A percentile compares a stretch with the other conserved stretches of the same genome.
These are phyloP conservation scores for Dallia pectoralis DNA, from an alignment of 2,797 vertebrate genomes.

Conservation along the genomic window DNA sequence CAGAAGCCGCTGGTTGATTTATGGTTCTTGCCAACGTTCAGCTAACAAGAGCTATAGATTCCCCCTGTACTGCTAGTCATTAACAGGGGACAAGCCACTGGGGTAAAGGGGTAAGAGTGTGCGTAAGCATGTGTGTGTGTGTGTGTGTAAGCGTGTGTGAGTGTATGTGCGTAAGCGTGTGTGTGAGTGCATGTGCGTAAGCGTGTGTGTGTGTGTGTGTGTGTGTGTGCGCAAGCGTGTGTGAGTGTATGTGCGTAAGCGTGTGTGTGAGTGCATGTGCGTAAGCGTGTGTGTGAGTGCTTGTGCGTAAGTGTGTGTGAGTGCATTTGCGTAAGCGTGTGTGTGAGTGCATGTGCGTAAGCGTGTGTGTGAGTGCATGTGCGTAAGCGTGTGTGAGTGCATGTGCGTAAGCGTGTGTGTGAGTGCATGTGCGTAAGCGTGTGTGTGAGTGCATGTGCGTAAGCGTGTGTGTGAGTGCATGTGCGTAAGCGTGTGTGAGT, in stretches of 20 bases:
- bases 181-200: neutral
- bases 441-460: too few relatives aligned
- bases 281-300: too few relatives aligned
- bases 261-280: too few relatives aligned
- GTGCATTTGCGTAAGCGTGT: too few relatives aligned
- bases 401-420: too few relatives aligned
- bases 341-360: too few relatives aligned
- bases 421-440: too few relatives aligned
- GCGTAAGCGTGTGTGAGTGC: too few relatives aligned
- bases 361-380: too few relatives aligned
- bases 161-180: neutral
- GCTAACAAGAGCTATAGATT: constrained; percentile 70
- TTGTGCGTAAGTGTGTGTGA: too few relatives aligned
- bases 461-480: too few relatives aligned
- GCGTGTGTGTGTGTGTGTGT: neutral
- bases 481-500: too few relatives aligned
- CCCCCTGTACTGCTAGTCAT: constrained; percentile 50
- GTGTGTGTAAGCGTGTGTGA: neutral
- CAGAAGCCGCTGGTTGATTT: constrained; percentile 59
- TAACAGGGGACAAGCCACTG: constrained; percentile 34
- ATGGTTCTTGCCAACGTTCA: constrained; percentile 59
- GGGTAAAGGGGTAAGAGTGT: constrained; percentile 13
- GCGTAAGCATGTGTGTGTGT: neutral
- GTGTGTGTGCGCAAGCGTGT: constrained; percentile 7
- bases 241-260: neutral